Conservation (phyloP, 2,888 invertebrate species). For the Cephonodes hylas region DNA sequence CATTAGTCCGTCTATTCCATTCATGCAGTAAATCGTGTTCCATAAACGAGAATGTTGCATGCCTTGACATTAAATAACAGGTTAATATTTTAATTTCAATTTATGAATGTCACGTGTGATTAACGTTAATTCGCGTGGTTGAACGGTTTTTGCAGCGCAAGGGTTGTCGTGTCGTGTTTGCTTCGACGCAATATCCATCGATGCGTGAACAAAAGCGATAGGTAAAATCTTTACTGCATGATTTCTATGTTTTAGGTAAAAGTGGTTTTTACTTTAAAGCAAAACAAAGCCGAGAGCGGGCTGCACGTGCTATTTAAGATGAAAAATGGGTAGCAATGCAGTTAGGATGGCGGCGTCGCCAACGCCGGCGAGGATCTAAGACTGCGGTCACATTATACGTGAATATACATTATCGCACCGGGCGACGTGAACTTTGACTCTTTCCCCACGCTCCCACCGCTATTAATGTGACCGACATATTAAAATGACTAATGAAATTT, state of each 20-base stretch:
- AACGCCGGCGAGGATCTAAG: conserved; percentile 50
- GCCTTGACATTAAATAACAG: neutral
- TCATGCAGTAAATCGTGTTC: neutral
- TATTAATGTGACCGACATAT: neutral
- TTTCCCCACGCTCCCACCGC: neutral
- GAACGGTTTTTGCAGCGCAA: conserved; percentile 7
- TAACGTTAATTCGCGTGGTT: neutral
- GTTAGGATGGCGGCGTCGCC: conserved; percentile 56
- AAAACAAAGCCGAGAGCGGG: conserved; percentile 43
- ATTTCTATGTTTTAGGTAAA: neutral
- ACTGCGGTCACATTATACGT: conserved; percentile 56
- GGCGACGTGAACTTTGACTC: conserved; percentile 19
- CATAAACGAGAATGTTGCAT: neutral
- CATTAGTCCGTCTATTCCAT: neutral
- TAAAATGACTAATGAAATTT: neutral
- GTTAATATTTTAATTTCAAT: neutral
- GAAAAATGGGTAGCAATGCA: conserved; percentile 72
- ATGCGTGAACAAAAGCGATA: conserved; percentile 16
- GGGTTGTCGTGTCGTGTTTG: conserved; percentile 2
- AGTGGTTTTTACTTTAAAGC: neutral
- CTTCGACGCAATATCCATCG: conserved; percentile 5
- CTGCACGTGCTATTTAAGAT: conserved; percentile 68
- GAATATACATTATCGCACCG: conserved; percentile 66
- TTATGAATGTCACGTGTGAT: neutral
- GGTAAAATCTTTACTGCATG: conserved; percentile 17